A percentile compares a stretch with the other conserved stretches of the same genome.
Conservation (phyloP, 2,797 vertebrate genomes). For the Chaenodraco wilsoni region DNA sequence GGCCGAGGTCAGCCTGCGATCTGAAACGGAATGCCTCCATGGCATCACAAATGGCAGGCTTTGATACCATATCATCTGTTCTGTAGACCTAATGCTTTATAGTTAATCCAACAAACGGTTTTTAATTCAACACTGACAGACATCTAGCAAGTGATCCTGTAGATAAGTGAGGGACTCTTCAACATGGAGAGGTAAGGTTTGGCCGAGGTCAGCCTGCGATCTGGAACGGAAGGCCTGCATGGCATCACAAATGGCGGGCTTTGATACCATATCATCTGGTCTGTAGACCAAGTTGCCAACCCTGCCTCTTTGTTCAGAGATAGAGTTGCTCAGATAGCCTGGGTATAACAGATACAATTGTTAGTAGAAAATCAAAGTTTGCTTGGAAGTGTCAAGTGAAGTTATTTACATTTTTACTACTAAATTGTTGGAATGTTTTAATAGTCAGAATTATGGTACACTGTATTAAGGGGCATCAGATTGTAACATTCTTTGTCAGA, state of each 20-base stretch:
- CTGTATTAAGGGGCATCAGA: no score
- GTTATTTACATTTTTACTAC: not conserved
- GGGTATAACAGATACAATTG: constrained; percentile 42
- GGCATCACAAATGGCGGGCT: constrained; percentile 77
- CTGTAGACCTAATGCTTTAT: not conserved
- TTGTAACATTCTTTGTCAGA: not conserved
- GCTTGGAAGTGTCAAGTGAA: not conserved
- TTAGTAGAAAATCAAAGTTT: constrained; percentile 9
- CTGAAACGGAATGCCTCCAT: constrained; percentile 81
- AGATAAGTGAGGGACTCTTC: constrained; percentile 85
- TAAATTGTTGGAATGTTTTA: not conserved
- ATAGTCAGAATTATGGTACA: not conserved
- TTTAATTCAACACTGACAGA: constrained; percentile 65
- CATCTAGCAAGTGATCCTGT: constrained; percentile 77
- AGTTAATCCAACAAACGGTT: not conserved
- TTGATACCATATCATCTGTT: constrained; percentile 78
- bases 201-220: constrained; percentile 77
- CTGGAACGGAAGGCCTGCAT: constrained; percentile 81
- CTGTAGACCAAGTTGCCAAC: constrained; percentile 72
- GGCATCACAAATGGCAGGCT: constrained; percentile 77
- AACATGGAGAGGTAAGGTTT: constrained; percentile 82
- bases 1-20: constrained; percentile 77
- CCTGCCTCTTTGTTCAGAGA: constrained; percentile 78
- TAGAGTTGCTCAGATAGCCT: constrained; percentile 86
- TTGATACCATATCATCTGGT: constrained; percentile 79